Evolutionary conservation across 2,113 vertebrate species (phyloP), one percentile per base, ranked within the genome.

Genomic region (Climacteris rufus): DNA sequence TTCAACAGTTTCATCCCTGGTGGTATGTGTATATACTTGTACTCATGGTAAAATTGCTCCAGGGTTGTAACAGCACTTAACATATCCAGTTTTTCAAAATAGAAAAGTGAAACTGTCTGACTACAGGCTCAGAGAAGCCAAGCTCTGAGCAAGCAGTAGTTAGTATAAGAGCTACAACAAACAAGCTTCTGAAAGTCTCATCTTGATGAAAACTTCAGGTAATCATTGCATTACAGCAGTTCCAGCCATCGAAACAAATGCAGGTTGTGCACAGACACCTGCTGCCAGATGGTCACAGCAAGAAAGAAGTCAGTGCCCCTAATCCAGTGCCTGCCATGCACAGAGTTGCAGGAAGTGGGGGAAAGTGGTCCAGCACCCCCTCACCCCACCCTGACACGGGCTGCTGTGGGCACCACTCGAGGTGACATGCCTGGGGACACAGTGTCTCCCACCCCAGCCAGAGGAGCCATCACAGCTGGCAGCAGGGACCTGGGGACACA

Each of bases 351-450:
- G 39, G 37, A 39, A 44, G 52, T 33, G 16, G 30, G 33, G 52
- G 44, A 91, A 93, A 84, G 90, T 40, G 53, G 15, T 33, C 24
- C 39, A 45, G 40, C 52, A 75, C 10, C 19, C 39, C 37, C 33
- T 50, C 3, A 0, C 8, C 54, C 76, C 61, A 37, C 13, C 24
- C 53, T 0, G 0, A 18, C 11, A 7, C 0, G 1, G 39, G 13
- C 7, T 71, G 53, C 44, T 6, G 1, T 0, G 2, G 39, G 30
- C 4, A 3, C 33, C 42, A 35, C 31, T 25, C 44, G 28, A 52
- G 1, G 1, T 33, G 35, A 33, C 40, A 37, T 4, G 19, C 11
- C 42, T 44, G 56, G 76, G 69, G 52, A 66, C 33, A 37, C 10
- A 50, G 39, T 2, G 1, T 47, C 13, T 74, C 42, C 30, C 27